Percentiles rank a stretch among this genome's conserved stretches.
These are phyloP conservation scores for Plectrocnemia conspersa DNA, from an alignment of 1,140 invertebrate species.

Conservation along the genomic window DNA sequence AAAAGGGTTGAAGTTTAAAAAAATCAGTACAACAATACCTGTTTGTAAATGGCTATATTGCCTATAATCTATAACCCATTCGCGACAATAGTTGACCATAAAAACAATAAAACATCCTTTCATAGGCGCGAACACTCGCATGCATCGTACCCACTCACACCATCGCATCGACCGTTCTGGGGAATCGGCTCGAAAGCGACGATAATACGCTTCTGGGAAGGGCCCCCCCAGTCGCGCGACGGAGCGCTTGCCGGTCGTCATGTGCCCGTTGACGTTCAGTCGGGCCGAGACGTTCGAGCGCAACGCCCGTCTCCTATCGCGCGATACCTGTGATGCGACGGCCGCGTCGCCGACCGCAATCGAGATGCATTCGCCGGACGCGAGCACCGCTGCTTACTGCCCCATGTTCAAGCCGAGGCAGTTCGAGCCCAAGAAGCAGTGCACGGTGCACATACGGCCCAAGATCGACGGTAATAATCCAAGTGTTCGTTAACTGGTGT, in stretches of 20 bases:
- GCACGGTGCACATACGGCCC: conserved; percentile 1
- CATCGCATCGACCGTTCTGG: too few relatives aligned
- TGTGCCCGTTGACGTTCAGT: conserved; percentile 18
- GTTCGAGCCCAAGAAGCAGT: not conserved
- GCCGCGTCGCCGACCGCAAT: not conserved
- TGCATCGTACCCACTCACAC: too few relatives aligned
- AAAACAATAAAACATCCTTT: too few relatives aligned
- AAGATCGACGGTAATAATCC: not conserved
- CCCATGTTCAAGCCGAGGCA: conserved; percentile 4
- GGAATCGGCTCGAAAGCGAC: too few relatives aligned
- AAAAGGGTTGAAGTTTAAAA: too few relatives aligned
- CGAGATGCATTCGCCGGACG: conserved; percentile 16
- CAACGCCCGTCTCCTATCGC: not conserved
- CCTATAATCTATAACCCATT: too few relatives aligned
- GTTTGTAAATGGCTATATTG: too few relatives aligned
- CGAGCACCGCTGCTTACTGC: conserved; percentile 1
- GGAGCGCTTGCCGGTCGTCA: not conserved
- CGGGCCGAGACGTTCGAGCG: not conserved
- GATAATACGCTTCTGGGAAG: conserved; percentile 1
- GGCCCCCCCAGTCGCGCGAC: not conserved
- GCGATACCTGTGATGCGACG: not conserved
- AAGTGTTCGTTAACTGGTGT: too few relatives aligned
- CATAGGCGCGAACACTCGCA: too few relatives aligned
- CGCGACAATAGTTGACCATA: too few relatives aligned
- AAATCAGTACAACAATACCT: too few relatives aligned